These are phyloP conservation scores for Nothocercus julius DNA, from an alignment of 2,113 vertebrate genomes.

Conservation along the genomic window DNA sequence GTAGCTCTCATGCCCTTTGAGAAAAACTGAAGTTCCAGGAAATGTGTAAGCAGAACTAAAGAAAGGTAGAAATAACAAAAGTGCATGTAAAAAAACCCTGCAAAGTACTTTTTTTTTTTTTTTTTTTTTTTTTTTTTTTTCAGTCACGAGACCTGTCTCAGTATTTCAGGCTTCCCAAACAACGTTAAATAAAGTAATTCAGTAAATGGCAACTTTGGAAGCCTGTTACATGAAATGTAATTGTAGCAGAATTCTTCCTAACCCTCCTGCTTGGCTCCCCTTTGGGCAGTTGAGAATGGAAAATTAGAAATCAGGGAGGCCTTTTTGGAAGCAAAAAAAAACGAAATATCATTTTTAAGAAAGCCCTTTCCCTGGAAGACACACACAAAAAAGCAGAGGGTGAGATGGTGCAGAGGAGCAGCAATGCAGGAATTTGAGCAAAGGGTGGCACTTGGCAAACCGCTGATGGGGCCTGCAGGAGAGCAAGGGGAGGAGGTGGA, in stretches of 20 bases:
- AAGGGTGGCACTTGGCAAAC: neutral
- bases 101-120: too few relatives aligned
- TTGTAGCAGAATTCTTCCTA: neutral
- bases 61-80: neutral
- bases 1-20: neutral
- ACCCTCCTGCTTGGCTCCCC: neutral
- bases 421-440: neutral
- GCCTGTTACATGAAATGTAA: neutral
- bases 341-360: neutral
- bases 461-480: neutral
- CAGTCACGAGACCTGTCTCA: accelerated
- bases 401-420: neutral
- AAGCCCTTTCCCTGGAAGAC: neutral
- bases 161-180: neutral
- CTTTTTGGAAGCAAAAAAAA: neutral
- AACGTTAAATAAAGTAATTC: neutral
- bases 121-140: too few relatives aligned
- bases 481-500: neutral
- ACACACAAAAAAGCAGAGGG: neutral
- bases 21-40: neutral
- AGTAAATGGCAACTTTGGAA: neutral
- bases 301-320: neutral
- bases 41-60: neutral
- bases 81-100: too few relatives aligned
- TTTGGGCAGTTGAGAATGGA: neutral